Conservation (phyloP, 2,888 invertebrate genomes). For the Diploptera punctata region DNA sequence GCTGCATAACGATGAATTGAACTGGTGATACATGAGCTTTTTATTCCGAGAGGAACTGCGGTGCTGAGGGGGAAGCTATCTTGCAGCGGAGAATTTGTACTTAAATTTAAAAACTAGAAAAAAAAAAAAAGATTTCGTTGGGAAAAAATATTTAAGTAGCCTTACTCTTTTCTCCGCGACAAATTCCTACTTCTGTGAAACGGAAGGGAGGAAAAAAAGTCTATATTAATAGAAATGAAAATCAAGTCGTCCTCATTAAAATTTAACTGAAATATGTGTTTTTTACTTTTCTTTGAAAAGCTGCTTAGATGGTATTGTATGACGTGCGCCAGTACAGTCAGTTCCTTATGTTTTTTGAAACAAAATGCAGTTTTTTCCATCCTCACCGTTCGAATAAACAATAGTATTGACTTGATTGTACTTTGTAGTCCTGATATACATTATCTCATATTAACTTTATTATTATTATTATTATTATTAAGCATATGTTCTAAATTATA, state of each 20-base stretch:
- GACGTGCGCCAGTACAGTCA: slow-evolving; percentile 19
- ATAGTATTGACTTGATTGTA: too few species aligned
- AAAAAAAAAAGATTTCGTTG: background rate
- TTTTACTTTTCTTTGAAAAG: slow-evolving; percentile 26
- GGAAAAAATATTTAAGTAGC: background rate
- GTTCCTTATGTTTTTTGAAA: background rate
- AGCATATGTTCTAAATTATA: too few species aligned
- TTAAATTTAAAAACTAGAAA: slow-evolving; percentile 23
- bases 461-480: too few species aligned
- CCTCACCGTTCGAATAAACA: too few species aligned
- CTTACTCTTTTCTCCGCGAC: background rate
- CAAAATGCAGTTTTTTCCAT: too few species aligned
- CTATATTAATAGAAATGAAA: slow-evolving; percentile 10
- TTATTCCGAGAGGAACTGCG: slow-evolving; percentile 15
- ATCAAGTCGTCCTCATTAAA: slow-evolving; percentile 36
- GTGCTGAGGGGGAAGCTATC: background rate
- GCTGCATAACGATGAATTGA: background rate
- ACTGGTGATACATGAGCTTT: slow-evolving; percentile 9
- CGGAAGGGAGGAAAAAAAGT: slow-evolving; percentile 3
- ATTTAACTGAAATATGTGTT: slow-evolving; percentile 33
- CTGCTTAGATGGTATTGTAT: slow-evolving; percentile 25
- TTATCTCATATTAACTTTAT: too few species aligned
- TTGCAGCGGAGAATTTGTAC: slow-evolving; percentile 14
- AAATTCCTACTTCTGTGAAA: background rate
- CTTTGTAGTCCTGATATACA: too few species aligned